Conservation (phyloP, 1,140 invertebrate species). For the Eupristina koningsbergeri region DNA sequence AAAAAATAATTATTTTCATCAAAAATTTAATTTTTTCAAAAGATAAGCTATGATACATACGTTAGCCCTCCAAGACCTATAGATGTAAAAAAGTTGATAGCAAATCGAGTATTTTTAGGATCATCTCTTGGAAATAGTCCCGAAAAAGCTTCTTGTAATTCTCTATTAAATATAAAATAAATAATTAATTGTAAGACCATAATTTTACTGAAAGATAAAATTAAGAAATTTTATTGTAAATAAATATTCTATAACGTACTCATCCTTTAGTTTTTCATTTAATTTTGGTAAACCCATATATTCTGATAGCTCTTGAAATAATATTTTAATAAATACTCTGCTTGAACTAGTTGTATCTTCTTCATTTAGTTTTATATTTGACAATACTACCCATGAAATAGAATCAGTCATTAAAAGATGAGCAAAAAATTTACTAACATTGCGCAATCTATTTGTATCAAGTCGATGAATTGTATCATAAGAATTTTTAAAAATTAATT, state of each 20-base stretch:
- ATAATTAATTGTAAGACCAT: conserved; percentile 59
- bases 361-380: conserved; percentile 93
- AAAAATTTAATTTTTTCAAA: conserved; percentile 35
- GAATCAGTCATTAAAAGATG: conserved; percentile 97
- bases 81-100: conserved; percentile 99
- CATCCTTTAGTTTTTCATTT: conserved; percentile 91
- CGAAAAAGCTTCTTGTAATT: conserved; percentile 88
- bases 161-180: conserved; percentile 75
- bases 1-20: conserved; percentile 25
- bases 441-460: conserved; percentile 97
- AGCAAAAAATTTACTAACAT: conserved; percentile 98
- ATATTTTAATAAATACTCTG: conserved; percentile 97
- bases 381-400: conserved; percentile 93
- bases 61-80: conserved; percentile 98
- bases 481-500: conserved; percentile 96
- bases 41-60: conserved; percentile 68
- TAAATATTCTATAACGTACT: conserved; percentile 73
- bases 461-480: conserved; percentile 95
- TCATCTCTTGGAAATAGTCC: conserved; percentile 96
- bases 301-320: conserved; percentile 97
- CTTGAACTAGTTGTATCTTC: conserved; percentile 98
- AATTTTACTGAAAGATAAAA: background rate
- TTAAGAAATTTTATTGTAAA: background rate
- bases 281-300: conserved; percentile 95
- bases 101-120: conserved; percentile 96